Percentiles rank a stretch among this genome's conserved stretches.
Conservation (phyloP, 2,113 vertebrate genomes). For the Catharus bicknelli region DNA sequence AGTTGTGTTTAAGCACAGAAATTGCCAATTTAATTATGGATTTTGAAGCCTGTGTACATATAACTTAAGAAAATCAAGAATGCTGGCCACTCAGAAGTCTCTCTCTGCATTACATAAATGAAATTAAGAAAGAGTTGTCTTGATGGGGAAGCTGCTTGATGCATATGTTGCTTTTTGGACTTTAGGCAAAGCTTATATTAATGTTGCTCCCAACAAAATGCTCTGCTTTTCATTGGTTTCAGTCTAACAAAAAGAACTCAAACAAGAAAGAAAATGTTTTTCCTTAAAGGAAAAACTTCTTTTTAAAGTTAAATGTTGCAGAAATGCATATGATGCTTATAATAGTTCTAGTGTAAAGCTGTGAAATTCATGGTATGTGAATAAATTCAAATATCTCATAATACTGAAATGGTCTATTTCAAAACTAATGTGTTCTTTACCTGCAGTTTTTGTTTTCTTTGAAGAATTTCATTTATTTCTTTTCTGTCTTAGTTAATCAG, state of each 20-base stretch:
- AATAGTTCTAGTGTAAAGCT: background rate
- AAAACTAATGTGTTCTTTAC: background rate
- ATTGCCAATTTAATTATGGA: background rate
- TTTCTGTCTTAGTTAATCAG: constrained; percentile 82
- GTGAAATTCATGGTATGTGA: background rate
- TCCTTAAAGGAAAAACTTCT: background rate
- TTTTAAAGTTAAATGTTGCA: background rate
- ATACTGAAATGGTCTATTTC: background rate
- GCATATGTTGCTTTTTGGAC: background rate
- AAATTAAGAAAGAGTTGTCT: background rate
- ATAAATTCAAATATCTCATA: background rate
- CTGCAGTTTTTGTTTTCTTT: background rate
- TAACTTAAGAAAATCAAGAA: background rate
- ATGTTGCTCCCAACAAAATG: background rate
- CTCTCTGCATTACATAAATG: background rate
- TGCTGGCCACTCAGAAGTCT: background rate
- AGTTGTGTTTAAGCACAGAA: background rate
- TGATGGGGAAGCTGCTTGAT: background rate
- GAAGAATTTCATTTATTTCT: background rate
- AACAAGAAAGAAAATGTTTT: background rate
- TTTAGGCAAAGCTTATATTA: background rate
- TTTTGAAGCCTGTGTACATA: background rate
- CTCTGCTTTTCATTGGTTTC: background rate
- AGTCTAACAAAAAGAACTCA: background rate
- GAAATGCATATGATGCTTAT: background rate